Conservation (phyloP, 1,140 invertebrate genomes). For the Armadillidium nasatum region DNA sequence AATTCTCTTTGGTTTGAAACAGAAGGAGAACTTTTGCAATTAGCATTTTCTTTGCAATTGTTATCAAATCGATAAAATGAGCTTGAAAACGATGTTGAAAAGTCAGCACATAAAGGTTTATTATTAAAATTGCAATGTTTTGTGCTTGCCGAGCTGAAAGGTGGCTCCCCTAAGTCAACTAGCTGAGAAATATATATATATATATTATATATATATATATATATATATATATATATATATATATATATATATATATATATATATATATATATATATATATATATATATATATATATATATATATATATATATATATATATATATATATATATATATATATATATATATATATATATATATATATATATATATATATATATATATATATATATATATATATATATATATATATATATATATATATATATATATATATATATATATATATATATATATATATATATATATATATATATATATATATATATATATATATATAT, state of each 20-base stretch:
- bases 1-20: not conserved
- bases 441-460: too few species aligned
- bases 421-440: too few species aligned
- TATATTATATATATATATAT: slow-evolving; percentile 13
- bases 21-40: not conserved
- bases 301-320: too few species aligned
- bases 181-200: not conserved
- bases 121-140: not conserved
- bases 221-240: slow-evolving; percentile 13
- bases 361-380: too few species aligned
- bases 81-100: not conserved
- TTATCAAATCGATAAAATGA: not conserved
- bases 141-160: not conserved
- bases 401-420: too few species aligned
- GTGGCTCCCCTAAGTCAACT: not conserved
- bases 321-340: too few species aligned
- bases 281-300: not conserved
- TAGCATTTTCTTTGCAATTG: not conserved
- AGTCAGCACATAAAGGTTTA: not conserved
- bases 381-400: too few species aligned
- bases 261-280: not conserved
- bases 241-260: slow-evolving; percentile 4
- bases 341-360: too few species aligned
- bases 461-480: too few species aligned
- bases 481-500: too few species aligned